phyloP scores from a whole-genome alignment of 2,888 invertebrate species.

The Falcaria lacertinaria region DNA sequence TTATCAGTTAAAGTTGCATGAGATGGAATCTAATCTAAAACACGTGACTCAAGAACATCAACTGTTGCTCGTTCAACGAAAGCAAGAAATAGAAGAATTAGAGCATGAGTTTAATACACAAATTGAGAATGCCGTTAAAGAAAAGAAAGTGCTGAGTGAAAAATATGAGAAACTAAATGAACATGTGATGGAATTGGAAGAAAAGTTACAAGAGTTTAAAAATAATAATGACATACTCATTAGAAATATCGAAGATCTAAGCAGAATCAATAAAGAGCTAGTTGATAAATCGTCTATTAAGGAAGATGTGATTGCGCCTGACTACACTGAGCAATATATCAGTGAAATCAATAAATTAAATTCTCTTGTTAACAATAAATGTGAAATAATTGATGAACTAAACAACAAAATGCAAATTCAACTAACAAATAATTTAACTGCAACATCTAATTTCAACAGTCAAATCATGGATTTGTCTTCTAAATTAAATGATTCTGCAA shows the following conservation, averaged over 20 bases:
- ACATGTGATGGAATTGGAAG: slow-evolving; percentile 62
- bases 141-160: slow-evolving; percentile 68
- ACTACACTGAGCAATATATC: slow-evolving; percentile 72
- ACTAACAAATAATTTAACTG: slow-evolving; percentile 37
- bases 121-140: slow-evolving; percentile 67
- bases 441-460: slow-evolving; percentile 40
- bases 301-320: slow-evolving; percentile 37
- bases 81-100: slow-evolving; percentile 61
- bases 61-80: slow-evolving; percentile 59
- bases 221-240: slow-evolving; percentile 50
- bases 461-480: slow-evolving; percentile 55
- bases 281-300: slow-evolving; percentile 33
- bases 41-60: slow-evolving; percentile 55
- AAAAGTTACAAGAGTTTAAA: slow-evolving; percentile 54
- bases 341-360: slow-evolving; percentile 80
- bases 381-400: slow-evolving; percentile 62
- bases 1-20: slow-evolving; percentile 54
- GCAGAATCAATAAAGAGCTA: slow-evolving; percentile 51
- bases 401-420: slow-evolving; percentile 41
- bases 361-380: slow-evolving; percentile 69
- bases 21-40: slow-evolving; percentile 66
- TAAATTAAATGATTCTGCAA: slow-evolving; percentile 30
- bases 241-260: slow-evolving; percentile 51
- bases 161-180: slow-evolving; percentile 69
- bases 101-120: slow-evolving; percentile 70